A percentile compares a stretch with the other conserved stretches of the same genome.
Conservation (phyloP, 2,113 vertebrate species). For the Pseudopipra pipra region DNA sequence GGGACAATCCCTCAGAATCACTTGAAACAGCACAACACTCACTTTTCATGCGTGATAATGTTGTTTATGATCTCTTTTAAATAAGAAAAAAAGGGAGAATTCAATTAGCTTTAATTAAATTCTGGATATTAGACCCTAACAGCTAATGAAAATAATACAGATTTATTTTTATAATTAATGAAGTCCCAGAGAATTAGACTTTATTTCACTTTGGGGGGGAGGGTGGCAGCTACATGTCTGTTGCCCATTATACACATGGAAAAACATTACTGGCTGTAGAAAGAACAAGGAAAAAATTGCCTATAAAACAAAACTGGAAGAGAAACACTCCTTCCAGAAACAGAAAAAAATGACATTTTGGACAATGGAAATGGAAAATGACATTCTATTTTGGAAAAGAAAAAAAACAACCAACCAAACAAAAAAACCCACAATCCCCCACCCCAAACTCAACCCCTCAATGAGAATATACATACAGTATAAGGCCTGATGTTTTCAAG, state of each 20-base stretch:
- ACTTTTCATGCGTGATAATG: slow-evolving; percentile 14
- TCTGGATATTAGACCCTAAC: slow-evolving; percentile 13
- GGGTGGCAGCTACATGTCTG: neutral
- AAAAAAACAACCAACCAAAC: neutral
- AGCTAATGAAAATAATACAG: slow-evolving; percentile 38
- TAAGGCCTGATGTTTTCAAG: neutral
- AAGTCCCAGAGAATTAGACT: slow-evolving; percentile 32
- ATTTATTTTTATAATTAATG: slow-evolving; percentile 50
- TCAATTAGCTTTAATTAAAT: slow-evolving; percentile 55
- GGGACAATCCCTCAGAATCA: neutral
- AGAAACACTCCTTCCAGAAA: neutral
- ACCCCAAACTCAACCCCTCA: neutral
- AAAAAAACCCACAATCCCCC: neutral
- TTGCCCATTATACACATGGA: neutral
- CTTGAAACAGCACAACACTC: slow-evolving; percentile 1
- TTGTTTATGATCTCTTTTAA: slow-evolving; percentile 49
- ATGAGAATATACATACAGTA: neutral
- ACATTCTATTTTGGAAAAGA: neutral
- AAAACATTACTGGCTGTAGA: neutral
- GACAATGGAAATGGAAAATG: too few species aligned
- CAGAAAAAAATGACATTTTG: neutral
- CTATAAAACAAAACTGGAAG: neutral
- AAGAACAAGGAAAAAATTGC: neutral
- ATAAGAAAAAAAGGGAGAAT: slow-evolving; percentile 29
- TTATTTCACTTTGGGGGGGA: neutral